Base-by-base conservation (phyloP, 23 tunicate genomes). In the Clavelina lepadiformis region DNA sequence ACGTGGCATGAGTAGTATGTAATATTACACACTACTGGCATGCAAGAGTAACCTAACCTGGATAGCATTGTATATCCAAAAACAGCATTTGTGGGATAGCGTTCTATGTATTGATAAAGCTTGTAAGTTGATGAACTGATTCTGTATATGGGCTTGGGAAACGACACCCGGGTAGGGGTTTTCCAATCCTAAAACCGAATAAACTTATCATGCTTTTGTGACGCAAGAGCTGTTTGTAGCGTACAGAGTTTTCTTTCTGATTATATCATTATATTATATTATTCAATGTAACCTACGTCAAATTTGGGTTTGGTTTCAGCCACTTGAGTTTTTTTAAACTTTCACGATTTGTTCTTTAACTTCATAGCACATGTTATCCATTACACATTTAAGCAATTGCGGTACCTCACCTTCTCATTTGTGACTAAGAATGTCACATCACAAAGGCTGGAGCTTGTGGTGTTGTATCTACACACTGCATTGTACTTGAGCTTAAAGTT, bases 171-270 rank as follows among this genome's bases (percentile, higher is more conserved):
- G n/a, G n/a, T n/a, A 3, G 65, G 31, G 6, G 65, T 29, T 58
- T 58, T 58, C 65, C 65, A 58, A 19, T 58, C 35, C 65, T 58
- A n/a, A 41, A 41, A 41, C 11, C 49, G n/a, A n/a, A n/a, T n/a
- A n/a, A n/a, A n/a, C n/a, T n/a, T n/a, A n/a, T n/a, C n/a, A n/a
- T n/a, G n/a, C n/a, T n/a, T n/a, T n/a, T n/a, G n/a, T n/a, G n/a
- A n/a, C n/a, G n/a, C n/a, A n/a, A n/a, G n/a, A n/a, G n/a, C n/a
- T n/a, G n/a, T n/a, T n/a, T n/a, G n/a, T n/a, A n/a, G n/a, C n/a
- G n/a, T n/a, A n/a, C n/a, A n/a, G n/a, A n/a, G n/a, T n/a, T n/a
- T n/a, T n/a, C n/a, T n/a, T n/a, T n/a, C n/a, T n/a, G n/a, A n/a
- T n/a, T n/a, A n/a, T n/a, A n/a, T n/a, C n/a, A n/a, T n/a, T n/a